phyloP scores from a whole-genome alignment of 23 tunicate genomes.

The Styela clava region DNA sequence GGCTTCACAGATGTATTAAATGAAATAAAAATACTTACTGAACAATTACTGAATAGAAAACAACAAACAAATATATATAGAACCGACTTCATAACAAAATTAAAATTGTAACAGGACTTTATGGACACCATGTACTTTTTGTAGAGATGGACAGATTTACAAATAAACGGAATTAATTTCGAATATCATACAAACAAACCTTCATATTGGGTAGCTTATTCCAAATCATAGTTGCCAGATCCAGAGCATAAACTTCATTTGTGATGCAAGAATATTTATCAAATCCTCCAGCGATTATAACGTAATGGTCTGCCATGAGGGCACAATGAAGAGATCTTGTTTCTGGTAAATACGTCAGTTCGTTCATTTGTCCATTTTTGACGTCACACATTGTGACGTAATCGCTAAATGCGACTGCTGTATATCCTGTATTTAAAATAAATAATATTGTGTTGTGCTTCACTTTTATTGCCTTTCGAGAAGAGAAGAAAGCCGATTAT shows the following conservation, averaged over 20 bases:
- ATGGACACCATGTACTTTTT: no score
- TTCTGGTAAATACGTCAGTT: slow-evolving; percentile 60
- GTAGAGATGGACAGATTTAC: slow-evolving; percentile 47
- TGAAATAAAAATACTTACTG: slow-evolving; percentile 69
- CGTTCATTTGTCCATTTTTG: slow-evolving; percentile 33
- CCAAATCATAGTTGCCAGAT: slow-evolving; percentile 73
- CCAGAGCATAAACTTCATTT: slow-evolving; percentile 67
- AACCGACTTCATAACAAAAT: no score
- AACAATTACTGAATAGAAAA: no score
- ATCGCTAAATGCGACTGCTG: slow-evolving; percentile 64
- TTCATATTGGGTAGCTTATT: slow-evolving; percentile 48
- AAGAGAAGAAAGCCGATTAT: no score
- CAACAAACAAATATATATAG: slow-evolving; percentile 61
- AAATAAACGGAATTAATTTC: slow-evolving; percentile 29
- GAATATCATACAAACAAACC: slow-evolving; percentile 45
- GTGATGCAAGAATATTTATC: slow-evolving; percentile 85
- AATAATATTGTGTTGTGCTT: no score
- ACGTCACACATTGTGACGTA: slow-evolving; percentile 59
- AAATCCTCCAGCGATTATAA: slow-evolving; percentile 89
- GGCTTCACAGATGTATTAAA: no score
- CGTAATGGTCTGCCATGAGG: slow-evolving; percentile 64
- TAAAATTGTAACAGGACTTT: no score
- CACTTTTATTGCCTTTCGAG: no score
- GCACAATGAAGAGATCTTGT: slow-evolving; percentile 73
- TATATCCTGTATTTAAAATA: slow-evolving; percentile 31